phyloP scores from a whole-genome alignment of 2,113 vertebrate species.

The Pluvianellus socialis region DNA sequence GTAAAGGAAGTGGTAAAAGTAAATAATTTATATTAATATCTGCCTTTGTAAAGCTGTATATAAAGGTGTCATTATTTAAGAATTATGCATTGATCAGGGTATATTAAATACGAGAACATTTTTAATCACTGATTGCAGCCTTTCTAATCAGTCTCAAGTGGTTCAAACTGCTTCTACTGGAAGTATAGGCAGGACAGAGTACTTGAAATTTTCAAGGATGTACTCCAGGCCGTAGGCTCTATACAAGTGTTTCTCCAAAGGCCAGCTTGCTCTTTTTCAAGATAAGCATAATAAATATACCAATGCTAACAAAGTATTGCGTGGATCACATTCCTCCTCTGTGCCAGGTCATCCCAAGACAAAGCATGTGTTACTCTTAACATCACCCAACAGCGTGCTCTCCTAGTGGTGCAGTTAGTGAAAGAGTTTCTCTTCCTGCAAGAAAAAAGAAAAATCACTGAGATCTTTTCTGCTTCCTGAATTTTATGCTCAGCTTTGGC shows the following conservation, averaged over 20 bases:
- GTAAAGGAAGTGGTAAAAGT: not conserved
- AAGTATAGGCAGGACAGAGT: not conserved
- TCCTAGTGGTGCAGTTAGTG: rapidly evolving
- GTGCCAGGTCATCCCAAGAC: not conserved
- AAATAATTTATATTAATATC: not conserved
- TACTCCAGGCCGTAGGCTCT: not conserved
- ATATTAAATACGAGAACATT: not conserved
- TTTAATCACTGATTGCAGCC: not conserved
- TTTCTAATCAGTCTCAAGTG: not conserved
- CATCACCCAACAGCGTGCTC: rapidly evolving
- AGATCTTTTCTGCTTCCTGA: not conserved
- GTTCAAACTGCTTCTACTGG: not conserved
- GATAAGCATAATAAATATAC: not conserved
- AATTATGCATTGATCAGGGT: not conserved
- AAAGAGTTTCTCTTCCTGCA: not conserved
- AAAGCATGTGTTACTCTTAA: not conserved
- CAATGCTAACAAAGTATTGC: not conserved
- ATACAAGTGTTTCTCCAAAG: not conserved
- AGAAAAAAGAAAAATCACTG: not conserved
- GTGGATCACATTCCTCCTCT: not conserved
- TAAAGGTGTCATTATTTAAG: not conserved
- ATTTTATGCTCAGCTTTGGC: not conserved
- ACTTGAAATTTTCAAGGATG: not conserved
- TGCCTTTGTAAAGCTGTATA: not conserved
- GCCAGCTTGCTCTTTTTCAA: not conserved